phyloP scores from a whole-genome alignment of 2,113 vertebrate species.

The Ochotona curzoniae region DNA sequence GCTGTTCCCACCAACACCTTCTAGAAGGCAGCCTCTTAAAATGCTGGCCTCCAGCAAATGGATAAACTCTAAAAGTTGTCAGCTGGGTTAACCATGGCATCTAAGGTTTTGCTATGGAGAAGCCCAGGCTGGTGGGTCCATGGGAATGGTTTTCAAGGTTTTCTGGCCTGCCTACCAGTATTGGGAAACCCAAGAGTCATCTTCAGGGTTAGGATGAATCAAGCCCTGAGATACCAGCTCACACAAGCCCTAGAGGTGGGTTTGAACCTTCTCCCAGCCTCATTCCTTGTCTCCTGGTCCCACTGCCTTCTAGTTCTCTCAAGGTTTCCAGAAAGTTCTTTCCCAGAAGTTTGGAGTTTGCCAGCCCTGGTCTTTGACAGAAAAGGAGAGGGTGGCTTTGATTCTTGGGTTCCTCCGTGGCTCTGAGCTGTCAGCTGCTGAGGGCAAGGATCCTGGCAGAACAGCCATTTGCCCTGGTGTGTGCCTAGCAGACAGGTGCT shows the following conservation, averaged over 20 bases:
- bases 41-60: neutral
- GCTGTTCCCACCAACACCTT: neutral
- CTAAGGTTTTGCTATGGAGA: neutral
- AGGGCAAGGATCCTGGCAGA: neutral
- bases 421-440: neutral
- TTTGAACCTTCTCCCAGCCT: neutral
- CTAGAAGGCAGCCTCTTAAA: conserved; percentile 59
- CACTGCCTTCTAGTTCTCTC: neutral
- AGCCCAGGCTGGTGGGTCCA: neutral
- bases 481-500: neutral
- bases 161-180: neutral
- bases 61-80: neutral
- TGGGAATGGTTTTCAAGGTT: neutral
- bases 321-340: neutral
- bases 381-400: neutral
- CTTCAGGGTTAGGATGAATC: too few relatives aligned
- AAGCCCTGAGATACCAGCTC: too few relatives aligned
- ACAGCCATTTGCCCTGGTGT: neutral
- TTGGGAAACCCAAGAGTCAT: neutral
- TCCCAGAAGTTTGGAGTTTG: neutral
- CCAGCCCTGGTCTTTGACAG: neutral
- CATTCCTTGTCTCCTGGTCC: neutral
- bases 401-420: neutral
- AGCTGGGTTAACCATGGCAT: neutral
- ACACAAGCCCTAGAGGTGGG: neutral